Evolutionary conservation across 2,888 invertebrate genomes (phyloP), one percentile per base, ranked within the genome.

Genomic region (Melinopterus prodromus): DNA sequence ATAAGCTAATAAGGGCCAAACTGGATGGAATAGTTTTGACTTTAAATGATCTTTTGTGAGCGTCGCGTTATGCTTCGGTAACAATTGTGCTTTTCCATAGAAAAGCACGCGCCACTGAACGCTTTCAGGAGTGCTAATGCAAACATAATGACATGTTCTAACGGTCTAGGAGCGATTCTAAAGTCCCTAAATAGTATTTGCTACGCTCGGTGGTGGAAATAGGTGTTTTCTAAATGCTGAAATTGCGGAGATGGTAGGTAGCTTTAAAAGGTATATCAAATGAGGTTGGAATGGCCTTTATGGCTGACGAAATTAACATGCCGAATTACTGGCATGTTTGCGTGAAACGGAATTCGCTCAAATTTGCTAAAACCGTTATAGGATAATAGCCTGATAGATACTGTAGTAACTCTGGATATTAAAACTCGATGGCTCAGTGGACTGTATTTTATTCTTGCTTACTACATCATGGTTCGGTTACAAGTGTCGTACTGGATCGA

Each of bases 91-190:
- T 74, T 74, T 74, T 74, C 37, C 74, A 74, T 35, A 37, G 35
- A 35, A 35, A 74, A 74, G 74, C 74, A 12, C 9, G 16, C 9
- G 36, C n/a, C 7, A 35, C 26, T 36, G 74, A 15, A 74, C 35
- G 37, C 37, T 7, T 37, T 74, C 74, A 35, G 12, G 12, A 74
- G 35, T 35, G 36, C 74, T 74, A 74, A 74, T 74, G 74, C 74
- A 74, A 74, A 74, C 35, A 36, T 74, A 74, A 74, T 74, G 74
- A 74, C 35, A 74, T 37, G 74, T 74, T 35, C 36, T 74, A 74
- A 74, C 16, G 9, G 26, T 53, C 53, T 53, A 53, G 53, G 53
- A 53, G 53, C 53, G 1, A 26, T 26, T 26, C 26, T 26, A 26
- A 26, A 53, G 53, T 9, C 53, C 53, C 53, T 53, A 53, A 53